Evolutionary conservation across 2,888 invertebrate species (phyloP).

Genomic region (Meganola albula): DNA sequence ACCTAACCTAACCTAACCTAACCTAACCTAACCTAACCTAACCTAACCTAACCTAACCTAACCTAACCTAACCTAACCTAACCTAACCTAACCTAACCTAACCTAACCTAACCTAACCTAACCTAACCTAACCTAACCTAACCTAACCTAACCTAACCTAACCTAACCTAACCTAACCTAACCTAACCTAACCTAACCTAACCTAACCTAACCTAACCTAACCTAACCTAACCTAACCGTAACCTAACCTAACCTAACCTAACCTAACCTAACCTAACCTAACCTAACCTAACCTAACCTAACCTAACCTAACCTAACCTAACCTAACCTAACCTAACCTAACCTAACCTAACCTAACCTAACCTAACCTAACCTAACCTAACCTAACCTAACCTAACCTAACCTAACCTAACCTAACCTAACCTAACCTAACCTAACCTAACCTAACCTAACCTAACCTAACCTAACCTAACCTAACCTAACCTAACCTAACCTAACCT

Average conservation of each 20-base stretch:
- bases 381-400: conserved; percentile 12
- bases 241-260: conserved; percentile 15
- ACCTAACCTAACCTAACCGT: conserved; percentile 10
- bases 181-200: conserved; percentile 14
- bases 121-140: conserved; percentile 10
- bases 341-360: conserved; percentile 11
- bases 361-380: conserved; percentile 12
- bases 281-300: conserved; percentile 13
- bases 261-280: conserved; percentile 15
- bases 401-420: conserved; percentile 13
- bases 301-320: conserved; percentile 12
- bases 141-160: conserved; percentile 11
- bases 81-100: conserved; percentile 6
- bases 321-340: conserved; percentile 11
- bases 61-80: conserved; percentile 12
- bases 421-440: conserved; percentile 8
- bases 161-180: conserved; percentile 12
- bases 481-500: conserved; percentile 9
- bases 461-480: conserved; percentile 13
- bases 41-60: conserved; percentile 8
- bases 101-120: conserved; percentile 10
- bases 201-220: conserved; percentile 14
- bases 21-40: conserved; percentile 12
- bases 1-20: conserved; percentile 6
- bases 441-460: conserved; percentile 4